Evolutionary conservation across 2,113 vertebrate species (phyloP).

Genomic region (Poecilia latipinna): DNA sequence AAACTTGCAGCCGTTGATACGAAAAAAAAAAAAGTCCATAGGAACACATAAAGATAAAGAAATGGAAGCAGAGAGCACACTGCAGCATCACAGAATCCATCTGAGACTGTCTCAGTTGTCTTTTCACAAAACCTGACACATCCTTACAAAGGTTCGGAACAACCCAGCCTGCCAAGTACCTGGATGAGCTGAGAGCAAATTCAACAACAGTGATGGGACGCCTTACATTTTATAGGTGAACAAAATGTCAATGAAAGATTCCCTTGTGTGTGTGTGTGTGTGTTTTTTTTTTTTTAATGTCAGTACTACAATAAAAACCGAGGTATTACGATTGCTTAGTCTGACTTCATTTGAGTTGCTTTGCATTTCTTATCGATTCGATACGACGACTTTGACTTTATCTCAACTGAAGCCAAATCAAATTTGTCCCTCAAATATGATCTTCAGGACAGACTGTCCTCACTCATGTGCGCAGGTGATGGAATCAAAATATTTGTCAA

Average conservation of each 20-base stretch:
- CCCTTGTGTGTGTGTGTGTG: neutral
- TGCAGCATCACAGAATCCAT: constrained; percentile 1
- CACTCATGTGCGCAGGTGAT: neutral
- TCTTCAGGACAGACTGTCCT: neutral
- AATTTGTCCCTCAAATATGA: neutral
- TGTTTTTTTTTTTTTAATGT: neutral
- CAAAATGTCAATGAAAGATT: neutral
- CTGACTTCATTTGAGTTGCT: neutral
- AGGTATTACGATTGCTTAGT: neutral
- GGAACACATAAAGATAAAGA: neutral
- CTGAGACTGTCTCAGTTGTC: neutral
- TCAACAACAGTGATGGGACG: neutral
- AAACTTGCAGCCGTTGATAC: neutral
- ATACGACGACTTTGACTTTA: neutral
- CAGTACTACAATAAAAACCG: too few species aligned
- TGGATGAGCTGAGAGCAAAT: neutral
- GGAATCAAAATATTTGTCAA: neutral
- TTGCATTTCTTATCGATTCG: neutral
- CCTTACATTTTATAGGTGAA: neutral
- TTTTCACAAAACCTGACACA: neutral
- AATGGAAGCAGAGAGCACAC: neutral
- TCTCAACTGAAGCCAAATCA: neutral
- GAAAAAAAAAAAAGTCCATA: neutral
- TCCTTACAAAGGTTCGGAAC: neutral
- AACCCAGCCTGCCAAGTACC: neutral